Evolutionary conservation across 2,888 invertebrate genomes (phyloP).

Genomic region (Noctua janthe): DNA sequence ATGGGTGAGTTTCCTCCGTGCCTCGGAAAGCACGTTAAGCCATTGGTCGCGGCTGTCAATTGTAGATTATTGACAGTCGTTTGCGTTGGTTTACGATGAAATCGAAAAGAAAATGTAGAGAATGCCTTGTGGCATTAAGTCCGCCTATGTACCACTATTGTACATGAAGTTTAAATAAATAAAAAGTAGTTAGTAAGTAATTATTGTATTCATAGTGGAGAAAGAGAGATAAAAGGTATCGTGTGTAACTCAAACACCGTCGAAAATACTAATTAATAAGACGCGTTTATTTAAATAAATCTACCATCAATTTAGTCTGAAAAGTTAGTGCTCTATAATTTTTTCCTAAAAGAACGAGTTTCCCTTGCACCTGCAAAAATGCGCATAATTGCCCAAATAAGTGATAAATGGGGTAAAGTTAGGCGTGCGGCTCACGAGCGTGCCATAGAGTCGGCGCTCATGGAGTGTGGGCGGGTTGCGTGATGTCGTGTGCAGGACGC

Average conservation of each 20-base stretch:
- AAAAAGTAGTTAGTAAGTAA: neutral
- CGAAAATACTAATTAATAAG: neutral
- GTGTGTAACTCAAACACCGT: neutral
- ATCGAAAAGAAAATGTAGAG: neutral
- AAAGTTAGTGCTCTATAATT: neutral
- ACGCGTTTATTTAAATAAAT: neutral
- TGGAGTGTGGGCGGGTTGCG: slow-evolving; percentile 8
- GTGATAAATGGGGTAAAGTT: slow-evolving; percentile 28
- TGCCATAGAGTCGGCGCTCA: no score
- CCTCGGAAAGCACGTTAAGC: no score
- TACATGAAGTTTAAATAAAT: no score
- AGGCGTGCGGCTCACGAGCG: slow-evolving; percentile 21
- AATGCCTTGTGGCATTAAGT: no score
- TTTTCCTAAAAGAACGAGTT: neutral
- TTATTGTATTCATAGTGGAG: neutral
- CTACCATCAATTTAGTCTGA: neutral
- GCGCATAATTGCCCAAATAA: slow-evolving; percentile 11
- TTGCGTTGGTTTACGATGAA: neutral
- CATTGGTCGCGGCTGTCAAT: no score
- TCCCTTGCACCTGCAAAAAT: slow-evolving; percentile 13
- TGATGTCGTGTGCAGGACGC: slow-evolving; percentile 21
- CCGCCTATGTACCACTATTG: no score
- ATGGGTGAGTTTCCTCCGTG: no score
- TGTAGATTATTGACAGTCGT: no score
- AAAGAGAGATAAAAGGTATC: neutral